Evolutionary conservation across 35 echinoderm and acorn worm genomes (phyloP), one percentile per base, ranked within the genome.

Genomic region (Apostichopus parvimensis): DNA sequence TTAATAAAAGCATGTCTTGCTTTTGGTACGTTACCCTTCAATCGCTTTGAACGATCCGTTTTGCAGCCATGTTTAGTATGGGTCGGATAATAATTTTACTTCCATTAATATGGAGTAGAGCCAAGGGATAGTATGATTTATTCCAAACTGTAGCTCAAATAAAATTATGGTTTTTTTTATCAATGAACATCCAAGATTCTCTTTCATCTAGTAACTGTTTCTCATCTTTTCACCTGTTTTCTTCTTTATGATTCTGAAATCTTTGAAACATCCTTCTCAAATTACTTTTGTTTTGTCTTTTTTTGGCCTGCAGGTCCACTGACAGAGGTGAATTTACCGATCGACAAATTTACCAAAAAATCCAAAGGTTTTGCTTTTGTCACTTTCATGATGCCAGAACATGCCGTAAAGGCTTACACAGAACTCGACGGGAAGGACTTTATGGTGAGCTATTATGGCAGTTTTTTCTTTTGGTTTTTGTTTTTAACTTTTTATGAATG

Each of bases 311-410:
- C 56, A 98, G 94, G 94, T 77, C 96, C 96, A 11, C 78, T 98
- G 25, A 95, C 96, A 59, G 96, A 98, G 91, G 94, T 98, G 0
- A 94, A 95, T 91, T 70, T 98, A 45, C 96, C 96, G 13, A 95
- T 98, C 45, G 96, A 98, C 59, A 82, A 94, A 55, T 87, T 95
- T 14, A 98, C 96, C 1, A 98, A 95, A 88, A 98, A 95, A 82
- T 92, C 92, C 11, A 98, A 98, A 88, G 96, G 96, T n/a, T 98
- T 95, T 94, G 94, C 96, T 0, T 98, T 98, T 80, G 87, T 98
- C 61, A 98, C 96, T 18, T 98, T 81, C 77, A 98, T 98, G 96
- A 98, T 98, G 96, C 96, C 96, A 25, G 96, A 98, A 70, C 96
- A 98, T 93, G 96, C 96, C 10, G 96, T 98, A 12, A 94, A 79